Conservation (phyloP, 1,140 invertebrate species). For the Drosophila bipectinata region DNA sequence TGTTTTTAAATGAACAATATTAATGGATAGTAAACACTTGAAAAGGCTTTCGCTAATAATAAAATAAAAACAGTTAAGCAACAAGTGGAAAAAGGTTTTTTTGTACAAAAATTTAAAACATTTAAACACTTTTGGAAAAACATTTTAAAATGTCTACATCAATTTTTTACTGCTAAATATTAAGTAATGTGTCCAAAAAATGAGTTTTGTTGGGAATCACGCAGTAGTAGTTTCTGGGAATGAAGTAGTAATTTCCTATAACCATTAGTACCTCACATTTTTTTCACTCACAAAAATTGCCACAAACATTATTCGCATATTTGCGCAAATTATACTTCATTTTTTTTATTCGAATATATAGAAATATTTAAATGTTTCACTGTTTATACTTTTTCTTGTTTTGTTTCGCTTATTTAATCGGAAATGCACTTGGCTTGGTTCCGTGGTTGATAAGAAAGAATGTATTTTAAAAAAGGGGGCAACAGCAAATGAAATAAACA, state of each 20-base stretch:
- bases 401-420: not conserved
- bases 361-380: not conserved
- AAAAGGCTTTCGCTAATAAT: not conserved
- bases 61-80: conserved; percentile 2
- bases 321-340: not conserved
- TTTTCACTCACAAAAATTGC: not conserved
- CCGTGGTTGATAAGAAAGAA: not conserved
- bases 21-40: not conserved
- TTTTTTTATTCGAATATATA: not conserved
- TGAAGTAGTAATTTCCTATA: not conserved
- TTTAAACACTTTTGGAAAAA: no score
- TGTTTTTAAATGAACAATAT: not conserved
- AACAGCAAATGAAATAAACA: not conserved
- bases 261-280: not conserved
- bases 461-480: not conserved
- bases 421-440: not conserved
- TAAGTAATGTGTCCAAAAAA: not conserved
- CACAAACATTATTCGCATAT: not conserved
- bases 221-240: not conserved
- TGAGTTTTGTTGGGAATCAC: not conserved
- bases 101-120: not conserved
- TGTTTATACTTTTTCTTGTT: not conserved
- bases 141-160: not conserved
- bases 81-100: conserved; percentile 10
- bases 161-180: not conserved